phyloP scores from a whole-genome alignment of 2,888 invertebrate genomes.

The Diplolepis rosae region DNA sequence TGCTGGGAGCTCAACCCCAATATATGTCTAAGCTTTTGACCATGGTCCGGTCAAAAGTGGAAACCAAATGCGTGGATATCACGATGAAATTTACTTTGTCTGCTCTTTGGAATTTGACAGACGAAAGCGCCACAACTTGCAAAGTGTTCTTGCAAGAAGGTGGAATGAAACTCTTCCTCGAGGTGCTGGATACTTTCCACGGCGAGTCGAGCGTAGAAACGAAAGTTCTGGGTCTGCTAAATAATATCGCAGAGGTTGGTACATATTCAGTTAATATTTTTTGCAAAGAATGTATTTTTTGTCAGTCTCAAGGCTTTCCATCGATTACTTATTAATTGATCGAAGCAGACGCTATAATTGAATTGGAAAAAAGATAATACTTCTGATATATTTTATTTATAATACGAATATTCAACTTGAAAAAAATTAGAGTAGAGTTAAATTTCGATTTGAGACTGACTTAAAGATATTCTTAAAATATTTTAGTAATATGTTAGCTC shows the following conservation, averaged over 20 bases:
- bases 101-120: conserved; percentile 86
- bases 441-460: too few species aligned
- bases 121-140: conserved; percentile 84
- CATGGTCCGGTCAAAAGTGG: conserved; percentile 78
- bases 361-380: too few species aligned
- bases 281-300: too few species aligned
- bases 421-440: too few species aligned
- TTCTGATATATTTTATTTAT: too few species aligned
- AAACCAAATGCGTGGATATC: conserved; percentile 77
- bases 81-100: conserved; percentile 85
- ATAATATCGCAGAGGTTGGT: conserved; percentile 84
- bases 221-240: conserved; percentile 83
- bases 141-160: conserved; percentile 80
- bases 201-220: conserved; percentile 82
- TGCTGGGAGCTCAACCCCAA: conserved; percentile 79
- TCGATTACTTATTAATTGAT: too few species aligned
- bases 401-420: too few species aligned
- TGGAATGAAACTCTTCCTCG: conserved; percentile 80
- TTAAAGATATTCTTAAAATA: too few species aligned
- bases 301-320: too few species aligned
- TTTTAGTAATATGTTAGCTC: neutral
- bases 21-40: conserved; percentile 82
- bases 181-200: conserved; percentile 79
- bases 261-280: too few species aligned
- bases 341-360: too few species aligned